Percentiles rank a stretch among this genome's conserved stretches.
These are phyloP conservation scores for Branchinecta lynchi DNA, from an alignment of 1,140 invertebrate species.

Conservation along the genomic window DNA sequence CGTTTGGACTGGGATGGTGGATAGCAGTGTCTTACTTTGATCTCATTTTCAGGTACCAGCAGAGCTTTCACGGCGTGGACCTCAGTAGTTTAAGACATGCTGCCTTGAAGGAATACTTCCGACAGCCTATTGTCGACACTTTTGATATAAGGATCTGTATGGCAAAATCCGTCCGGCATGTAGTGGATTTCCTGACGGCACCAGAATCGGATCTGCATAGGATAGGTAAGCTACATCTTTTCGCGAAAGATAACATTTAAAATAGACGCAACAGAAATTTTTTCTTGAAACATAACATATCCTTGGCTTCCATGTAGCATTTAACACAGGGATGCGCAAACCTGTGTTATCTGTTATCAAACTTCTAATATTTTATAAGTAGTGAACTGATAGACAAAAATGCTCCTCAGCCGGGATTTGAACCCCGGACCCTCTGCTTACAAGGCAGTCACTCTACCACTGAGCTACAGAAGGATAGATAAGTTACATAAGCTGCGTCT, in stretches of 20 bases:
- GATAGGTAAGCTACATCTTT: conserved; percentile 45
- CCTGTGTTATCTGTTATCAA: background rate
- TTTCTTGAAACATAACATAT: too few relatives aligned
- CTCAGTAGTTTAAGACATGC: conserved; percentile 72
- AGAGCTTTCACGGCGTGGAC: conserved; percentile 95
- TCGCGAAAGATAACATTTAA: conserved; percentile 6
- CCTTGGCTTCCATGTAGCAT: too few relatives aligned
- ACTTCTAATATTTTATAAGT: too few relatives aligned
- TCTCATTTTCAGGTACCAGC: conserved; percentile 52
- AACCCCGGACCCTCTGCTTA: too few relatives aligned
- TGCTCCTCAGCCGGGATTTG: too few relatives aligned
- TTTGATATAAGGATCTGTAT: conserved; percentile 96
- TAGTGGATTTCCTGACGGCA: conserved; percentile 87
- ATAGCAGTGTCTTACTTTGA: too few relatives aligned
- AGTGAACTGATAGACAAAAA: too few relatives aligned
- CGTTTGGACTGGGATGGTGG: too few relatives aligned
- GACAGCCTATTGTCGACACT: conserved; percentile 96
- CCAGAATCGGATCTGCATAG: conserved; percentile 86
- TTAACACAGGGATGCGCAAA: background rate
- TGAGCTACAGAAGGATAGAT: too few relatives aligned
- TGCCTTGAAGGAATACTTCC: conserved; percentile 93
- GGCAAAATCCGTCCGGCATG: conserved; percentile 82
- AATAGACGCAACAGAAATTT: background rate
- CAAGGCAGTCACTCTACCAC: too few relatives aligned
- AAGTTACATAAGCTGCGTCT: too few relatives aligned